Percentiles rank a stretch among this genome's conserved stretches.
phyloP scores from a whole-genome alignment of 53 echinoderm and acorn worm species.

The Henricia sp. region DNA sequence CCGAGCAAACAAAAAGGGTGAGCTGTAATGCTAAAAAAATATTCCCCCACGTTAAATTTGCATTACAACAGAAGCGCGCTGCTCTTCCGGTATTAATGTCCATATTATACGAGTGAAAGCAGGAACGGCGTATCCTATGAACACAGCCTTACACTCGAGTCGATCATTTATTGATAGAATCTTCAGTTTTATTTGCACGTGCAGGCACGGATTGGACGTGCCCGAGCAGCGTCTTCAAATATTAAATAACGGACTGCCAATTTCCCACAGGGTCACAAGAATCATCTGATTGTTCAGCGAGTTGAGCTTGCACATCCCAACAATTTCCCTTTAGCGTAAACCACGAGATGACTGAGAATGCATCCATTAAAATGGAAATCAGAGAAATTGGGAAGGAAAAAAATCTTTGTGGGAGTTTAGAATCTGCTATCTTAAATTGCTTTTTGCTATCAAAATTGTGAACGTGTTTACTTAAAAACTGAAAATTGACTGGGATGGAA shows the following conservation, averaged over 20 bases:
- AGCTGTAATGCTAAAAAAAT: no score
- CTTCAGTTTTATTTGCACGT: conserved; percentile 26
- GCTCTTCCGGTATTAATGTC: no score
- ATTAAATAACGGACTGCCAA: conserved; percentile 23
- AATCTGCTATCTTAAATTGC: no score
- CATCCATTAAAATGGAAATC: background rate
- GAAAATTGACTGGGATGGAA: no score
- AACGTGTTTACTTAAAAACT: no score
- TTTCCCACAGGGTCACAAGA: conserved; percentile 24
- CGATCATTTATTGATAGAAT: conserved; percentile 11
- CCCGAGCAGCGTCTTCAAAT: conserved; percentile 24
- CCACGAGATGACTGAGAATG: background rate
- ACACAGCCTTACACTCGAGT: background rate
- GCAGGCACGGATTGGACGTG: conserved; percentile 5
- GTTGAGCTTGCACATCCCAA: background rate
- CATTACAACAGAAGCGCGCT: no score
- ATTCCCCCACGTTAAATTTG: no score
- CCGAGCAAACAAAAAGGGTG: no score
- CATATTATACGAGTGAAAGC: no score
- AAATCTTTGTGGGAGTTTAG: background rate
- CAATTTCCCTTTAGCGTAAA: background rate
- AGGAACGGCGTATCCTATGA: background rate
- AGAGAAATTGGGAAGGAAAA: background rate
- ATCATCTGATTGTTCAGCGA: background rate
- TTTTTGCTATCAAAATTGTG: no score